Evolutionary conservation across 2,888 invertebrate species (phyloP), one percentile per base, ranked within the genome.

Genomic region (Heliconius cydno): DNA sequence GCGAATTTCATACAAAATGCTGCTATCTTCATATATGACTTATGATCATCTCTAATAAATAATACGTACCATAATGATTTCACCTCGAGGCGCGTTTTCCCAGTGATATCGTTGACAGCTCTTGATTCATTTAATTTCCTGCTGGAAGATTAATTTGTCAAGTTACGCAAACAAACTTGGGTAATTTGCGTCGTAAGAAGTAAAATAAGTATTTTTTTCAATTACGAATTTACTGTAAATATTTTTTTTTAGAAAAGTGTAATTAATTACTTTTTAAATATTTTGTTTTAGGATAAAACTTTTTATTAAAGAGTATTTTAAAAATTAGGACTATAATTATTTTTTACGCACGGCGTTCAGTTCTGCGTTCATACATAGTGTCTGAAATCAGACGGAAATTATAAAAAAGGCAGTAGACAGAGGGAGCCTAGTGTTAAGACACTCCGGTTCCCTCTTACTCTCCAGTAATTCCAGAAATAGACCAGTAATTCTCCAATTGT

Each of bases 51-150:
- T 0, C 38, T 68, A 68, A 52, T 75, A 76, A 71, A 76, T 79
- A 65, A 71, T 52, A 68, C 9, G 52, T 68, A 70, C 63, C 68
- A 63, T 65, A 79, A 57, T 46, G 30, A 63, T 63, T 19, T 70
- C 38, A 66, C 65, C 72, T 79, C 41, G 38, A 66, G 22, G 22
- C 13, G 52, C 34, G 34, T 73, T 74, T 63, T 63, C 46, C 66
- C 41, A 70, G 76, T 70, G 57, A 79, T 74, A 73, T 68, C n/a
- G 76, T 77, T 73, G 72, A 71, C 76, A 79, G 79, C 34, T 66
- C 76, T 60, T 77, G 77, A 80, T 77, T 80, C 74, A 77, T 80
- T 80, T 77, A 80, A 80, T 80, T 77, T 80, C 77, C 80, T 80
- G 80, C 74, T 77, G 22, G 34, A 57, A 77, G 80, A 80, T 80